Evolutionary conservation across 2,888 invertebrate genomes (phyloP).

Genomic region (Nemurella pictetii): DNA sequence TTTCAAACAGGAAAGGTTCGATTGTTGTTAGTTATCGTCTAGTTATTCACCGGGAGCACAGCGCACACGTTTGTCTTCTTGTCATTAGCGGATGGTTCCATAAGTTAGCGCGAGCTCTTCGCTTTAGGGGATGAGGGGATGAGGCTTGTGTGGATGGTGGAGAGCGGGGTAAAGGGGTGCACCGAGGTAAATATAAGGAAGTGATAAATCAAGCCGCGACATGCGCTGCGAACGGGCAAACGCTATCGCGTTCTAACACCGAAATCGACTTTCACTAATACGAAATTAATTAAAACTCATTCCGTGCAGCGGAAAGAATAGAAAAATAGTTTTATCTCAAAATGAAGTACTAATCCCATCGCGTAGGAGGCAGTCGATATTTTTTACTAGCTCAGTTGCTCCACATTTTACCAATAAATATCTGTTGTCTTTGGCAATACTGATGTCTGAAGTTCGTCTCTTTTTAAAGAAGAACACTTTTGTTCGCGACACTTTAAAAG

Average conservation of each 20-base stretch:
- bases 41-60: neutral
- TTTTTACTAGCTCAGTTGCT: neutral
- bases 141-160: neutral
- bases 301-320: neutral
- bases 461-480: neutral
- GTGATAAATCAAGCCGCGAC: neutral
- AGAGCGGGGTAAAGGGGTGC: neutral
- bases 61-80: neutral
- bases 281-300: neutral
- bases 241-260: neutral
- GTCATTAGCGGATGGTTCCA: neutral
- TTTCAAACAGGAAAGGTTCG: neutral
- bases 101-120: neutral
- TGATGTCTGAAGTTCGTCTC: neutral
- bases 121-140: no score
- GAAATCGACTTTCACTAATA: constrained; percentile 8
- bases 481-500: neutral
- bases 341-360: neutral
- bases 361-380: neutral
- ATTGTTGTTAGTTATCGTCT: neutral
- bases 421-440: neutral
- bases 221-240: neutral
- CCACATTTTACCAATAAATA: neutral
- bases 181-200: constrained; percentile 4
- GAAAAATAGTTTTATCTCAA: neutral